These are phyloP conservation scores for Grus americana DNA, from an alignment of 2,113 vertebrate genomes.

Conservation along the genomic window DNA sequence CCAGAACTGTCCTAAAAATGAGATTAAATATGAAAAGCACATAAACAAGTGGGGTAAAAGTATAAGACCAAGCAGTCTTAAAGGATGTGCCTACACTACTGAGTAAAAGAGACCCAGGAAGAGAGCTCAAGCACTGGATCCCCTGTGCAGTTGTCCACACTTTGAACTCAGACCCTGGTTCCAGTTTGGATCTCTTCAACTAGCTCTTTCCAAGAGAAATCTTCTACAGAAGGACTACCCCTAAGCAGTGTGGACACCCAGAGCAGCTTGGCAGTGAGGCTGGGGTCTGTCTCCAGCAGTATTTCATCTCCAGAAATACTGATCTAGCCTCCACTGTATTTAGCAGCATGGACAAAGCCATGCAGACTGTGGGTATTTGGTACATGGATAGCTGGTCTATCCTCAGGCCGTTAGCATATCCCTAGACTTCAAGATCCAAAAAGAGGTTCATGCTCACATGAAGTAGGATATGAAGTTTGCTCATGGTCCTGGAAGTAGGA, in stretches of 20 bases:
- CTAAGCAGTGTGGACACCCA: neutral
- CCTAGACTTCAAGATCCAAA: neutral
- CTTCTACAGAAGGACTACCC: neutral
- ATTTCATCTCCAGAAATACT: neutral
- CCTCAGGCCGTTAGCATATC: neutral
- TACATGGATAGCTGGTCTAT: neutral
- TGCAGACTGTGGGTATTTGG: neutral
- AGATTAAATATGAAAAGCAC: neutral
- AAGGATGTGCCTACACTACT: neutral
- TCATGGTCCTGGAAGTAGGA: neutral
- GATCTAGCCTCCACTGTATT: neutral
- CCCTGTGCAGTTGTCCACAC: accelerated
- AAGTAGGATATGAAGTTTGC: neutral
- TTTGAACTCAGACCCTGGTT: neutral
- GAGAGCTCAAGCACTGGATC: neutral
- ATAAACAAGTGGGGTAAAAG: neutral
- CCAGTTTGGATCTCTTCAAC: neutral
- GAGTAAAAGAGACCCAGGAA: neutral
- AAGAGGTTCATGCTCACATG: neutral
- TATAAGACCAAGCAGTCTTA: neutral
- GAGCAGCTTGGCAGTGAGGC: neutral
- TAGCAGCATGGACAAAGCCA: neutral
- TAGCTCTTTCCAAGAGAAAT: neutral
- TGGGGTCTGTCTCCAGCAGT: neutral
- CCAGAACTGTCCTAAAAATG: too few relatives aligned